A percentile compares a stretch with the other conserved stretches of the same genome.
Evolutionary conservation across 2,797 vertebrate genomes (phyloP).

Genomic region (Dipus sagitta): DNA sequence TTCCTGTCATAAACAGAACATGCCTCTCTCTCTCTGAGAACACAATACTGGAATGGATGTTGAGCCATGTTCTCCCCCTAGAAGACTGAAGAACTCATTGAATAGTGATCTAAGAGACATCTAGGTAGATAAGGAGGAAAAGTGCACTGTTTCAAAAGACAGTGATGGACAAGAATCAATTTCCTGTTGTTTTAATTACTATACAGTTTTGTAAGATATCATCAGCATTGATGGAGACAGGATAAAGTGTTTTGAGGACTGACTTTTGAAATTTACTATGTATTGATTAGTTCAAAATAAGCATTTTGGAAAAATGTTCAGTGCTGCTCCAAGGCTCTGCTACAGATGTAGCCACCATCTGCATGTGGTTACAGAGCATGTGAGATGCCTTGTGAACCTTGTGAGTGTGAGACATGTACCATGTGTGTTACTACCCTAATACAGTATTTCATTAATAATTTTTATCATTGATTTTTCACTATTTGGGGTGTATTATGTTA

Average conservation of each 20-base stretch:
- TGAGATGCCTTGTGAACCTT: background rate
- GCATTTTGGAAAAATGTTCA: background rate
- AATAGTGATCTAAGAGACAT: background rate
- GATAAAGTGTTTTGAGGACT: background rate
- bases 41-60: background rate
- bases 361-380: background rate
- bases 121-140: background rate
- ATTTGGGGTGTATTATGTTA: background rate
- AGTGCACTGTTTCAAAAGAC: background rate
- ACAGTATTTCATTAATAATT: background rate
- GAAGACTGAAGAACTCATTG: background rate
- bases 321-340: background rate
- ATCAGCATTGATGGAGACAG: background rate
- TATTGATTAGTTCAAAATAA: constrained; percentile 25
- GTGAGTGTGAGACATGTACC: background rate
- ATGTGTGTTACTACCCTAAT: background rate
- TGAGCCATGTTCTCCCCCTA: background rate
- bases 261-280: constrained; percentile 17
- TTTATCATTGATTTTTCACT: constrained; percentile 32
- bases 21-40: background rate
- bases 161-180: background rate
- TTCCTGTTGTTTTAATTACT: background rate
- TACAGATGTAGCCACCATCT: background rate
- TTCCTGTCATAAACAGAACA: background rate
- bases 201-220: background rate